Percentiles rank a stretch among this genome's conserved stretches.
phyloP scores from a whole-genome alignment of 2,888 invertebrate genomes.

The Orchesellides sinensis region DNA sequence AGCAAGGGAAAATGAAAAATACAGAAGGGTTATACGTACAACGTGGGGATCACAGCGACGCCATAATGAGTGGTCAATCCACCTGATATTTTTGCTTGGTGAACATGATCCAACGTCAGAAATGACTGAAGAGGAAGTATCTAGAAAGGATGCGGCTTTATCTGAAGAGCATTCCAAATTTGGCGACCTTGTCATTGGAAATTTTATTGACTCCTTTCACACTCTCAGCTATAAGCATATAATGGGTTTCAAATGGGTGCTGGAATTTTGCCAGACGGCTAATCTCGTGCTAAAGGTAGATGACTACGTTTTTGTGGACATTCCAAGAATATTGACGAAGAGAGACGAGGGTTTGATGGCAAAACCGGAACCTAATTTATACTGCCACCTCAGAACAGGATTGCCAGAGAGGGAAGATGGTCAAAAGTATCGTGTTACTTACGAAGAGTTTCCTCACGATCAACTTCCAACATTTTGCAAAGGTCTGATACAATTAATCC shows the following conservation, averaged over 20 bases:
- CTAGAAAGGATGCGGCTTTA: not conserved
- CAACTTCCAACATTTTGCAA: too few species aligned
- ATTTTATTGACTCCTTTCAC: slow-evolving; percentile 9
- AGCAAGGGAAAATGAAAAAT: not conserved
- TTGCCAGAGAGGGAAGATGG: not conserved
- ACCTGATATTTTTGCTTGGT: not conserved
- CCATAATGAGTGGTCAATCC: not conserved
- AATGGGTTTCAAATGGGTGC: slow-evolving; percentile 74
- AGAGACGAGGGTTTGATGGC: not conserved
- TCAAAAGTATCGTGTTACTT: too few species aligned
- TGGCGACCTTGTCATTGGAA: slow-evolving; percentile 7
- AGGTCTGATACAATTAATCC: too few species aligned
- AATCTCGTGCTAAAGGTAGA: slow-evolving; percentile 75
- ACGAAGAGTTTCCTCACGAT: too few species aligned
- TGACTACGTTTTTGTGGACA: slow-evolving; percentile 75
- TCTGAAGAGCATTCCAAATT: not conserved
- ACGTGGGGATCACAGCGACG: not conserved
- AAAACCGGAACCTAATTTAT: not conserved
- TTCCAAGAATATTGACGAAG: slow-evolving; percentile 32
- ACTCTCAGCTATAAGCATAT: slow-evolving; percentile 75
- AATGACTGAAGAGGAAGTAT: not conserved
- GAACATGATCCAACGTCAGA: not conserved
- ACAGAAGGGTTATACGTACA: not conserved
- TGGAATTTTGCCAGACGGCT: slow-evolving; percentile 70
- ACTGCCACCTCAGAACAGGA: not conserved